Evolutionary conservation across 2,888 invertebrate species (phyloP).

Genomic region (Drosophila mimica): DNA sequence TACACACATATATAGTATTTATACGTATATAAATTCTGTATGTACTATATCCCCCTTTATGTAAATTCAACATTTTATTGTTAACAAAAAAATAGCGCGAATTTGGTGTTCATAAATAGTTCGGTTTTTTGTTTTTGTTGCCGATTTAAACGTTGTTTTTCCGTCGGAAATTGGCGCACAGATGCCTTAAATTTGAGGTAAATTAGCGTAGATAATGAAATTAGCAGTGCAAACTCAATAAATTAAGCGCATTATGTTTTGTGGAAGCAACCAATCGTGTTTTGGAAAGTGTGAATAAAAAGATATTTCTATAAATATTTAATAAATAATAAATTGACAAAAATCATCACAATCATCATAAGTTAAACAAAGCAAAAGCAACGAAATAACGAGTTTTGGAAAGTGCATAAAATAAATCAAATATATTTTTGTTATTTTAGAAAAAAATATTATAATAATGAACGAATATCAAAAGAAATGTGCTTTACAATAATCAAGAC

Average conservation of each 20-base stretch:
- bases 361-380: not conserved
- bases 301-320: not conserved
- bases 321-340: not conserved
- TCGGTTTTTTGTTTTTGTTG: not conserved
- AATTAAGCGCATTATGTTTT: conserved; percentile 18
- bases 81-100: not conserved
- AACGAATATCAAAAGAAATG: not conserved
- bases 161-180: conserved; percentile 16
- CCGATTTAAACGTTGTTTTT: conserved; percentile 8
- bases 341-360: not conserved
- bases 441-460: conserved; percentile 2
- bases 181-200: conserved; percentile 43
- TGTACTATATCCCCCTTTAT: conserved; percentile 31
- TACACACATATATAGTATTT: conserved; percentile 7
- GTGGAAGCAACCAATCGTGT: conserved; percentile 25
- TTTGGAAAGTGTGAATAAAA: conserved; percentile 16
- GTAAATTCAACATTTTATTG: conserved; percentile 23
- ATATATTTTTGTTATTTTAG: not conserved
- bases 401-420: conserved; percentile 3
- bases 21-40: conserved; percentile 6
- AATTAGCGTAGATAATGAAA: conserved; percentile 25
- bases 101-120: conserved; percentile 22
- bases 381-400: not conserved
- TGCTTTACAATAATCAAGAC: conserved; percentile 9
- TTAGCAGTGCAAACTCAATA: conserved; percentile 8